Evolutionary conservation across 2,113 vertebrate genomes (phyloP).

Genomic region (Eonycteris spelaea): DNA sequence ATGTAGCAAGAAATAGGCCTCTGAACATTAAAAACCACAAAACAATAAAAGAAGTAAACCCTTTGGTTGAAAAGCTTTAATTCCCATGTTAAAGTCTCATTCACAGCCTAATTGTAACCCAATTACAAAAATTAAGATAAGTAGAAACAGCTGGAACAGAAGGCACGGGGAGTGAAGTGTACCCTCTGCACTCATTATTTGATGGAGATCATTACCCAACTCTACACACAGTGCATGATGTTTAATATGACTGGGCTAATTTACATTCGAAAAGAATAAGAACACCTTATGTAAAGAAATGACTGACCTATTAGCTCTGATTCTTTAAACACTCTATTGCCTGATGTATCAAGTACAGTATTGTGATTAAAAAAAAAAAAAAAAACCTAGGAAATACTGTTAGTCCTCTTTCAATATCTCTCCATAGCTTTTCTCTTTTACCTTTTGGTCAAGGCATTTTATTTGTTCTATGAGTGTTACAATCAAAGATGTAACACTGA

Average conservation of each 20-base stretch:
- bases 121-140: conserved; percentile 76
- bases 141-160: conserved; percentile 76
- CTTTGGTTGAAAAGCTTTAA: conserved; percentile 64
- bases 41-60: conserved; percentile 69
- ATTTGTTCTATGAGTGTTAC: neutral
- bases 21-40: conserved; percentile 61
- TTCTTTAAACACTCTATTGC: neutral
- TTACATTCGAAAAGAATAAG: conserved; percentile 52
- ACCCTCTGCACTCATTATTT: conserved; percentile 69
- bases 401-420: neutral
- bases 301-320: conserved; percentile 19
- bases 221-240: conserved; percentile 40
- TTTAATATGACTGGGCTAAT: conserved; percentile 61
- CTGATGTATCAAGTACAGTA: neutral
- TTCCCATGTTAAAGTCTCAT: conserved; percentile 64
- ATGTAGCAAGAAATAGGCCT: conserved; percentile 39
- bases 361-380: neutral
- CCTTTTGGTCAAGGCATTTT: neutral
- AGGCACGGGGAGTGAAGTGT: conserved; percentile 52
- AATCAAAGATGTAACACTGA: neutral
- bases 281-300: conserved; percentile 35
- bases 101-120: conserved; percentile 68
- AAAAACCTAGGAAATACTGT: neutral
- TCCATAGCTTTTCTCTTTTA: neutral
- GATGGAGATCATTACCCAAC: conserved; percentile 70